These are phyloP conservation scores for Ciconia boyciana DNA, from an alignment of 2,113 vertebrate genomes.

Conservation along the genomic window DNA sequence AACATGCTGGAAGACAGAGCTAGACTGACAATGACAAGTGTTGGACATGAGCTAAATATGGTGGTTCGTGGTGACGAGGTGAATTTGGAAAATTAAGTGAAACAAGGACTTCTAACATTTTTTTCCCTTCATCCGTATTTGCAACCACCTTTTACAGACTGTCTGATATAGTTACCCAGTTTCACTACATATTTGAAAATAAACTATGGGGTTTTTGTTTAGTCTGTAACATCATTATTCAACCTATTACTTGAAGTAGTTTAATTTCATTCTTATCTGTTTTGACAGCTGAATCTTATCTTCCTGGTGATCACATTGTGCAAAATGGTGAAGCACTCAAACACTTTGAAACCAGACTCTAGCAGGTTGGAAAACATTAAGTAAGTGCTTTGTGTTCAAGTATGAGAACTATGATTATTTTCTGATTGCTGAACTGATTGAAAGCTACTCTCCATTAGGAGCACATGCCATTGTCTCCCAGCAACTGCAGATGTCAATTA, in stretches of 20 bases:
- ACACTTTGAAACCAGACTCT: constrained; percentile 99
- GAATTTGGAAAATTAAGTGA: neutral
- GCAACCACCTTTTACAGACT: neutral
- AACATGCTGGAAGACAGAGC: neutral
- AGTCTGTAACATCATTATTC: constrained; percentile 52
- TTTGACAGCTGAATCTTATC: constrained; percentile 97
- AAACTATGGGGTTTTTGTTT: constrained; percentile 23
- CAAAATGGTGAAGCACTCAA: constrained; percentile 99
- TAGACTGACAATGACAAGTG: neutral
- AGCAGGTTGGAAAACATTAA: constrained; percentile 99
- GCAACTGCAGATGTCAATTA: constrained; percentile 71
- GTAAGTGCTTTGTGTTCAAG: constrained; percentile 87
- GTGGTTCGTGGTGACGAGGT: neutral
- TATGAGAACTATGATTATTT: constrained; percentile 71
- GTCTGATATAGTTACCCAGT: neutral
- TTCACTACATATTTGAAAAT: constrained; percentile 5
- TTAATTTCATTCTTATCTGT: constrained; percentile 78
- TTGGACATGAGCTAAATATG: neutral
- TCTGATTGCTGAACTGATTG: constrained; percentile 73
- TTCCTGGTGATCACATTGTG: constrained; percentile 99
- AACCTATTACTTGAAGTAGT: constrained; percentile 37
- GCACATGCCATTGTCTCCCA: constrained; percentile 63
- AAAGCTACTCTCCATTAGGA: constrained; percentile 73
- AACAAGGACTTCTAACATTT: neutral
- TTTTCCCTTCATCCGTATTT: neutral